A percentile compares a stretch with the other conserved stretches of the same genome.
phyloP scores from a whole-genome alignment of 2,888 invertebrate genomes.

The Gortyna flavago region DNA sequence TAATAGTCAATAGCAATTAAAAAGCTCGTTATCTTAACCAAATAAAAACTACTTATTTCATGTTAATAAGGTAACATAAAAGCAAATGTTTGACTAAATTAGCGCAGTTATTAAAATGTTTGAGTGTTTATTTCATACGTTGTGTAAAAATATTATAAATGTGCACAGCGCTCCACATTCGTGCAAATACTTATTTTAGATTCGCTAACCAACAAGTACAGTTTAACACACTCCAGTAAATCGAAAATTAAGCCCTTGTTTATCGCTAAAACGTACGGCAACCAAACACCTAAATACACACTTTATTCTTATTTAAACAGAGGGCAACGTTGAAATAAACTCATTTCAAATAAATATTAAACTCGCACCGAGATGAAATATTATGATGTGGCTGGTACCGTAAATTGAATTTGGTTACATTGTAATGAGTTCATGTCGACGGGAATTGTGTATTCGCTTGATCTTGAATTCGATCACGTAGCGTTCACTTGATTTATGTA shows the following conservation, averaged over 20 bases:
- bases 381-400: constrained; percentile 83
- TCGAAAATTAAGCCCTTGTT: constrained; percentile 73
- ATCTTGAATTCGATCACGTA: constrained; percentile 89
- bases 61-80: neutral
- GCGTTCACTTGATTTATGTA: constrained; percentile 87
- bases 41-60: neutral
- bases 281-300: constrained; percentile 69
- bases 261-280: constrained; percentile 65
- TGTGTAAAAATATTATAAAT: constrained; percentile 24
- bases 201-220: constrained; percentile 43
- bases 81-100: neutral
- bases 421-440: constrained; percentile 87
- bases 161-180: constrained; percentile 27
- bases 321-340: constrained; percentile 72
- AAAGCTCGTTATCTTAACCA: neutral
- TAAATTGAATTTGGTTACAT: constrained; percentile 89
- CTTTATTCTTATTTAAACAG: constrained; percentile 77
- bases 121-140: constrained; percentile 6
- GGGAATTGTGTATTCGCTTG: constrained; percentile 83
- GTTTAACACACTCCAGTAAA: constrained; percentile 66
- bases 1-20: neutral
- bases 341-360: constrained; percentile 77
- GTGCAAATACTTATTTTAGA: constrained; percentile 49
- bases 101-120: constrained; percentile 23
- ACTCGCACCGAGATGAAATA: constrained; percentile 82